A percentile compares a stretch with the other conserved stretches of the same genome.
Conservation (phyloP, 53 echinoderm and acorn worm genomes). For the Temnopleurus reevesii region DNA sequence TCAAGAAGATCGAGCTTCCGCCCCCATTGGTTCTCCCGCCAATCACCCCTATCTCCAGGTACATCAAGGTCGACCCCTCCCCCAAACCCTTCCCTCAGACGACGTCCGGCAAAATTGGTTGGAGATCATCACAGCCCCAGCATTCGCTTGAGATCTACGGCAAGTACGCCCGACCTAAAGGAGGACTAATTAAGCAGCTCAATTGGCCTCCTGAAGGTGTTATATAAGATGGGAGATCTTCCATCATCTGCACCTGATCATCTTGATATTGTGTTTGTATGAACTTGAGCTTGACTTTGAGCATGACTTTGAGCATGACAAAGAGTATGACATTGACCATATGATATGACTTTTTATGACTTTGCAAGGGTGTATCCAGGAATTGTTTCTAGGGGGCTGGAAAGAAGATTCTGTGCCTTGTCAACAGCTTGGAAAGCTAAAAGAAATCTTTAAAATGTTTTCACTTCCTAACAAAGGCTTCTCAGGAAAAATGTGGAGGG, state of each 20-base stretch:
- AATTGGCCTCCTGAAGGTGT: constrained; percentile 98
- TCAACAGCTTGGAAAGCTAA: too few species aligned
- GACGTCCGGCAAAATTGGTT: constrained; percentile 74
- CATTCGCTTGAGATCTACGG: constrained; percentile 89
- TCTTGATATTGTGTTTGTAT: not conserved
- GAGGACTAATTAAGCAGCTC: constrained; percentile 83
- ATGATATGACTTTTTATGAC: not conserved
- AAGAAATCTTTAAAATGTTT: too few species aligned
- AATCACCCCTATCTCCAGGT: constrained; percentile 96
- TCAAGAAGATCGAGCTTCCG: constrained; percentile 89
- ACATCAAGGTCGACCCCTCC: constrained; percentile 91
- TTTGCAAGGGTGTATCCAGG: not conserved
- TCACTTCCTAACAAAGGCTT: too few species aligned
- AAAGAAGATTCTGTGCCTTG: too few species aligned
- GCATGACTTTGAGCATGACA: not conserved
- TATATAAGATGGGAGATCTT: constrained; percentile 39
- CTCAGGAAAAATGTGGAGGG: too few species aligned
- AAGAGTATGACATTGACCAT: not conserved
- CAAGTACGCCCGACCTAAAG: constrained; percentile 89
- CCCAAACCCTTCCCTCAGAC: constrained; percentile 89
- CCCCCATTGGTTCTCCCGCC: constrained; percentile 88
- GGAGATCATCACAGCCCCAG: constrained; percentile 77
- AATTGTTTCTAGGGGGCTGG: too few species aligned
- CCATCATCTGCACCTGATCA: not conserved
- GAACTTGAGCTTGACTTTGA: not conserved